phyloP scores from a whole-genome alignment of 1,140 invertebrate genomes.

The Agraylea sexmaculata region DNA sequence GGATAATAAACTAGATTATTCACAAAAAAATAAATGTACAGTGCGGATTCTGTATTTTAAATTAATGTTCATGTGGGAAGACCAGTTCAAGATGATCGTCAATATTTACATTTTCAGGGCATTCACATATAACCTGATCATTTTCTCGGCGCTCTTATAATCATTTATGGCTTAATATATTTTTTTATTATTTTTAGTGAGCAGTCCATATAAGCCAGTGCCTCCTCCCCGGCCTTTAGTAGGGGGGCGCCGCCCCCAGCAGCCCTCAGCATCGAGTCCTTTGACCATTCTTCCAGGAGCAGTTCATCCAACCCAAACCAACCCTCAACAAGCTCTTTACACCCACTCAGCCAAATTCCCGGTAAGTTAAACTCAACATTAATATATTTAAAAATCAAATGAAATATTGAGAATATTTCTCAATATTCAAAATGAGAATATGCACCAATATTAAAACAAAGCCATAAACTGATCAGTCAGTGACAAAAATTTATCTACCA shows the following conservation, averaged over 20 bases:
- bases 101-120: too few relatives aligned
- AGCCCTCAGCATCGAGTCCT: conserved; percentile 30
- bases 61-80: too few relatives aligned
- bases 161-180: neutral
- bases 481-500: too few relatives aligned
- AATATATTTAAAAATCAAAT: neutral
- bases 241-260: conserved; percentile 35
- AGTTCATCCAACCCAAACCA: too few relatives aligned
- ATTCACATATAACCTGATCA: too few relatives aligned
- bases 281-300: conserved; percentile 35
- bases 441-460: conserved; percentile 5
- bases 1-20: too few relatives aligned
- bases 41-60: too few relatives aligned
- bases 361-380: conserved; percentile 39
- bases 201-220: conserved; percentile 40
- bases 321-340: conserved; percentile 44
- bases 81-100: too few relatives aligned
- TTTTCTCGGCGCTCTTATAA: too few relatives aligned
- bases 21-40: too few relatives aligned
- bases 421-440: neutral
- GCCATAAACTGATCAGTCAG: conserved; percentile 5
- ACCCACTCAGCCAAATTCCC: conserved; percentile 71
- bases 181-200: conserved; percentile 30
- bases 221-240: conserved; percentile 46
- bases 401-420: neutral